A percentile compares a stretch with the other conserved stretches of the same genome.
Evolutionary conservation across 2,797 vertebrate genomes (phyloP).

Genomic region (Astyanax mexicanus): DNA sequence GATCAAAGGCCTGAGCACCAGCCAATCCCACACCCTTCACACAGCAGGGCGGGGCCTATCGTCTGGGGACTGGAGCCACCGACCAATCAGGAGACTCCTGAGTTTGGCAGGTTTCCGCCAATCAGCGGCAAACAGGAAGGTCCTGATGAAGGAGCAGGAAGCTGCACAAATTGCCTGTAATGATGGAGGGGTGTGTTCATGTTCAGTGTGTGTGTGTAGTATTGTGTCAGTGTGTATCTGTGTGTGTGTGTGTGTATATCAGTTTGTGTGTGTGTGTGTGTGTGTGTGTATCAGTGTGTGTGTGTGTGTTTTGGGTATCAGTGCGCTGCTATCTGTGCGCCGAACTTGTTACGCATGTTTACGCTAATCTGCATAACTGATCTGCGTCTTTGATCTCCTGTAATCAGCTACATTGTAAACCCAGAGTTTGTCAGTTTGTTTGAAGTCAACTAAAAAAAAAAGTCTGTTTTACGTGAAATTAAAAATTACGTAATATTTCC

Average conservation of each 20-base stretch:
- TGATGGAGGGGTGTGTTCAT: conserved; percentile 61
- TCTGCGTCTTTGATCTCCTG: conserved; percentile 38
- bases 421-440: too few relatives aligned
- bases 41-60: not conserved
- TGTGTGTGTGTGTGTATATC: conserved; percentile 26
- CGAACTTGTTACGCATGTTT: conserved; percentile 12
- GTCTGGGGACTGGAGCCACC: not conserved
- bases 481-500: too few relatives aligned
- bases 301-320: conserved; percentile 43
- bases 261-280: conserved; percentile 36
- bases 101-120: conserved; percentile 35
- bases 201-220: conserved; percentile 25
- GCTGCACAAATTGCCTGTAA: conserved; percentile 73
- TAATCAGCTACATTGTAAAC: not conserved
- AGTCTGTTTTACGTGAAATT: too few relatives aligned
- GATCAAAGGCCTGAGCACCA: conserved; percentile 38
- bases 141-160: conserved; percentile 49
- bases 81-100: conserved; percentile 31
- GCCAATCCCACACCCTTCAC: conserved; percentile 10
- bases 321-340: conserved; percentile 12
- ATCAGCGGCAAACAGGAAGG: conserved; percentile 41
- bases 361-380: conserved; percentile 10
- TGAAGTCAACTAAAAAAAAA: too few relatives aligned
- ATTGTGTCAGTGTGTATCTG: conserved; percentile 37
- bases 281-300: conserved; percentile 26